Evolutionary conservation across 2,888 invertebrate genomes (phyloP).

Genomic region (Lycia hirtaria): DNA sequence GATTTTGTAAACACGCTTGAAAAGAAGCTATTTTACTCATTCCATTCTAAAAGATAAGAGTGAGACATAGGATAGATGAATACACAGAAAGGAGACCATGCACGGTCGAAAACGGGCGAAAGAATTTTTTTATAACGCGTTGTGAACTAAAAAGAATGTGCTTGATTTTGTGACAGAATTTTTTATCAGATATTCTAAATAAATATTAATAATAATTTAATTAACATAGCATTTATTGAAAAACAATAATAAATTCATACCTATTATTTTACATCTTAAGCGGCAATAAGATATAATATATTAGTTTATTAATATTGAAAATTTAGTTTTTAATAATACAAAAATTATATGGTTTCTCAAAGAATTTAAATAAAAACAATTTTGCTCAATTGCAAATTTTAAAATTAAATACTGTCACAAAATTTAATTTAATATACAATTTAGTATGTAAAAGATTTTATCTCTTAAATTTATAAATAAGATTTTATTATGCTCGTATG

Average conservation of each 20-base stretch:
- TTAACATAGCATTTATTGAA: too few species aligned
- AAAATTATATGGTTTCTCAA: background rate
- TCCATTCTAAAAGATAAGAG: conserved; percentile 56
- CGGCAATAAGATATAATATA: background rate
- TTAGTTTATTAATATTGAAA: too few species aligned
- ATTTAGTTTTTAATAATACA: background rate
- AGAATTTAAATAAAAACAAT: conserved; percentile 28
- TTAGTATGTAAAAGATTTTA: conserved; percentile 72
- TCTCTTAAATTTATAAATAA: conserved; percentile 67
- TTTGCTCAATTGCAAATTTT: conserved; percentile 68
- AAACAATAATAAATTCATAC: too few species aligned
- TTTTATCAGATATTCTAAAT: conserved; percentile 31
- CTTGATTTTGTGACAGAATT: conserved; percentile 66
- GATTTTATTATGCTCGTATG: conserved; percentile 75
- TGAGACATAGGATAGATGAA: conserved; percentile 46
- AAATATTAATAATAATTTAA: background rate
- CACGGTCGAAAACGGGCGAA: conserved; percentile 64
- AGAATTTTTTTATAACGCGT: conserved; percentile 79
- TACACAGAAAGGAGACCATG: conserved; percentile 44
- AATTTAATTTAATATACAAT: conserved; percentile 53
- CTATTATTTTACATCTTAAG: background rate
- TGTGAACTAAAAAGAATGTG: conserved; percentile 70
- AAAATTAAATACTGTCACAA: conserved; percentile 64
- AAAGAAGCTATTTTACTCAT: conserved; percentile 52
- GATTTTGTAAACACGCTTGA: conserved; percentile 62